Base-by-base conservation (phyloP, 2,888 invertebrate species). In the Erebia aethiops region DNA sequence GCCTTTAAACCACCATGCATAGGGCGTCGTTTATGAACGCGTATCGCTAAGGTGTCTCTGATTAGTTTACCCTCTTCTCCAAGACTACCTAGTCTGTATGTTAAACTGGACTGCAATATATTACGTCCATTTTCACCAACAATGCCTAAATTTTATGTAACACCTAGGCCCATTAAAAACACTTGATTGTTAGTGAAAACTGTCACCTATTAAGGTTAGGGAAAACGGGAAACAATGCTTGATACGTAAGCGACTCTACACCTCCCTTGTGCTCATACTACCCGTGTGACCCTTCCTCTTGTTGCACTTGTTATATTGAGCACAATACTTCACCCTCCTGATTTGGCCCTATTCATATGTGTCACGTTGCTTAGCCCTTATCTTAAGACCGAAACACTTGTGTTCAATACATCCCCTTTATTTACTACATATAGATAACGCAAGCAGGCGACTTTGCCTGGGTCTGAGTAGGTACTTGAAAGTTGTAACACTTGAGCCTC, bases 281-380 rank as follows among this genome's bases (percentile, higher is more conserved):
- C 75, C 74, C 77, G 78, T 77, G 76, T 80, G 81, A 84, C 86
- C 87, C 86, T 79, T 77, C 69, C 78, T 77, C 78, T 76, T 80
- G 72, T 72, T 85, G 83, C 87, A 87, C 87, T 89, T 85, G 84
- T 81, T 79, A 73, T 75, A 71, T 74, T 69, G 72, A 76, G 77
- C 72, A 81, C 81, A 84, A 83, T 81, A 76, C 75, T 73, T 75
- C 76, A 80, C 85, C 85, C 86, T 85, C 82, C 82, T 77, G 76
- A 72, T 71, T 73, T 75, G 72, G 71, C 69, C 75, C 77, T 72
- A 81, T 80, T 82, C 80, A 81, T 79, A 80, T 81, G 81, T 81
- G 82, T 83, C 84, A 71, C 71, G 66, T 64, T 67, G 67, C 58
- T 67, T 61, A 61, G 52, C 67, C 64, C 58, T 67, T 46, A 67